These are phyloP conservation scores for Thereva unica DNA, from an alignment of 2,888 invertebrate genomes.

Conservation along the genomic window DNA sequence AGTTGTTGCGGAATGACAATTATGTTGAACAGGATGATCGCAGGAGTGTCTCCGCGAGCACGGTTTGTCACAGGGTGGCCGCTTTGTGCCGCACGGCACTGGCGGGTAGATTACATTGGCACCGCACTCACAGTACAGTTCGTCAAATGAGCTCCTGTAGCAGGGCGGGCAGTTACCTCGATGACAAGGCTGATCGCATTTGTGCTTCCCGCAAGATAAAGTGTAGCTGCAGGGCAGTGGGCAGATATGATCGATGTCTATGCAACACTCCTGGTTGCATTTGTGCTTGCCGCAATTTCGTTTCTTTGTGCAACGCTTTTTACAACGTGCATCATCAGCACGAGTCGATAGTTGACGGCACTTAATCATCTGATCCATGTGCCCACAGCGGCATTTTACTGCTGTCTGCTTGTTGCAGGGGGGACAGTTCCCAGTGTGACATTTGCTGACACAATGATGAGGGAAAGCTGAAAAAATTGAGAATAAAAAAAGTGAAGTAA, in stretches of 20 bases:
- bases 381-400: conserved; percentile 83
- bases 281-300: conserved; percentile 86
- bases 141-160: conserved; percentile 79
- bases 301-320: conserved; percentile 88
- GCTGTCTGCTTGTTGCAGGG: conserved; percentile 75
- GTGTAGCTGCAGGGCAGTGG: conserved; percentile 78
- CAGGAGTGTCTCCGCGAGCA: conserved; percentile 80
- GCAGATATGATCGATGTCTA: conserved; percentile 84
- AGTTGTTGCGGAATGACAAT: conserved; percentile 72
- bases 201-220: conserved; percentile 85
- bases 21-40: conserved; percentile 79
- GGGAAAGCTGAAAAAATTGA: conserved; percentile 56
- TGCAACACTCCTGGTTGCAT: conserved; percentile 88
- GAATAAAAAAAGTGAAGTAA: too few species aligned
- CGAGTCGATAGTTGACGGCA: conserved; percentile 73
- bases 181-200: conserved; percentile 88
- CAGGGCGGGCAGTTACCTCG: conserved; percentile 82
- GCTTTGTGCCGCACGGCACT: conserved; percentile 86
- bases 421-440: conserved; percentile 75
- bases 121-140: conserved; percentile 91
- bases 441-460: conserved; percentile 68
- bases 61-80: conserved; percentile 76
- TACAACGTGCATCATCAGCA: conserved; percentile 78
- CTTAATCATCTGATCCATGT: conserved; percentile 78
- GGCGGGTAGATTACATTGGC: conserved; percentile 85